These are phyloP conservation scores for Eulemur rufifrons DNA, from an alignment of 2,113 vertebrate genomes.

Conservation along the genomic window DNA sequence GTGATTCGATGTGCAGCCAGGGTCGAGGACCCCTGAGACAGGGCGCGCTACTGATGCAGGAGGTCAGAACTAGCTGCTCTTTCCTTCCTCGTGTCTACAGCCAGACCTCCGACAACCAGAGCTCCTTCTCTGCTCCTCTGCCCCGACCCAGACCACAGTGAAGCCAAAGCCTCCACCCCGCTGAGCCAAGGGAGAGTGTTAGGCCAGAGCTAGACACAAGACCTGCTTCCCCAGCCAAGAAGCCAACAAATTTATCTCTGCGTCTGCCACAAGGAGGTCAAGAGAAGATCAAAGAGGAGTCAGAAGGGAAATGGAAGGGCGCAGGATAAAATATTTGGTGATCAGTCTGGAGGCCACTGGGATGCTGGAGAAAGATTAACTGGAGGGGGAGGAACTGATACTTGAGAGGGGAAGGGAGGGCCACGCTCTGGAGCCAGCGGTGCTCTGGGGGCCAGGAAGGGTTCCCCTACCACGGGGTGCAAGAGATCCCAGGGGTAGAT, in stretches of 20 bases:
- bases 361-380: background rate
- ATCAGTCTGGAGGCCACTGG: background rate
- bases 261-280: background rate
- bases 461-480: background rate
- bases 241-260: background rate
- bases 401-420: background rate
- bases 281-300: background rate
- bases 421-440: background rate
- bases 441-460: background rate
- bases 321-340: background rate
- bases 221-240: background rate
- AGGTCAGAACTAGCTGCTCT: background rate
- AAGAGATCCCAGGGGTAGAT: background rate
- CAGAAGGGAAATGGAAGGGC: constrained; percentile 2
- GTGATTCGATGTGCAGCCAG: background rate
- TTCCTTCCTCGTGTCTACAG: background rate
- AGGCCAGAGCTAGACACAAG: background rate
- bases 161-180: background rate
- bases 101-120: background rate
- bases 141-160: background rate
- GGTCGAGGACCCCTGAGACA: background rate
- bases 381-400: background rate
- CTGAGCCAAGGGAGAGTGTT: background rate
- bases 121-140: background rate
- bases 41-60: fast-evolving